Evolutionary conservation across 92 coral and sea anemone species (phyloP), one percentile per base, ranked within the genome.

Genomic region (Zoanthus sansibaricus): DNA sequence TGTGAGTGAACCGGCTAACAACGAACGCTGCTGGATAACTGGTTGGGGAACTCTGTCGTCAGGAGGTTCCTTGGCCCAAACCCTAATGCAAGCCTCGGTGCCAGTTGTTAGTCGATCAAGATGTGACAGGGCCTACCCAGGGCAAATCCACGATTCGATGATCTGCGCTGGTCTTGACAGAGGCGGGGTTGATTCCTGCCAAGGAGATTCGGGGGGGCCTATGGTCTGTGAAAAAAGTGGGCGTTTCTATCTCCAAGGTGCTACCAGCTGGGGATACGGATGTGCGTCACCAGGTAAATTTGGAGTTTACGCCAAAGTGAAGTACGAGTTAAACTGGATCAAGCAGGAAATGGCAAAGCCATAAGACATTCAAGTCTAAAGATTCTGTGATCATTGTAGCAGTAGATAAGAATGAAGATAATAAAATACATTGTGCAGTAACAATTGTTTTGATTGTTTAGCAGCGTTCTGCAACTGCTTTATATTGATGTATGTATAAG

Each of bases 41-140:
- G 98, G 98, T n/a, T 94, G 95, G 95, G 98, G 98, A 5, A 88
- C 91, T n/a, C 83, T 93, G 9, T 48, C 95, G 10, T 87, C 95
- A 14, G 95, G 94, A 5, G 95, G 95, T 5, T 55, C 86, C 11
- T 32, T 85, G 0, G 89, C 94, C 17, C 82, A 83, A 66, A 17
- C 52, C 42, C 94, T 94, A 42, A 93, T 83, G 46, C 92, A 90
- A 42, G 95, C 90, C 14, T 25, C 25, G 25, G 25, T 25, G 0
- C 25, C 25, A 25, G 25, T 25, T 25, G 25, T 25, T 25, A 25
- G 95, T 75, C 90, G 76, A 32, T 84, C 64, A 44, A 89, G 92
- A 61, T 93, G 98, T 67, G 92, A 87, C 75, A 88, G 59, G 13
- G 87, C 95, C 13, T 84, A 88, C 44, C 91, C 91, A 7, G 20